These are phyloP conservation scores for Nyctereutes procyonoides DNA, from an alignment of 2,113 vertebrate genomes.

Conservation along the genomic window DNA sequence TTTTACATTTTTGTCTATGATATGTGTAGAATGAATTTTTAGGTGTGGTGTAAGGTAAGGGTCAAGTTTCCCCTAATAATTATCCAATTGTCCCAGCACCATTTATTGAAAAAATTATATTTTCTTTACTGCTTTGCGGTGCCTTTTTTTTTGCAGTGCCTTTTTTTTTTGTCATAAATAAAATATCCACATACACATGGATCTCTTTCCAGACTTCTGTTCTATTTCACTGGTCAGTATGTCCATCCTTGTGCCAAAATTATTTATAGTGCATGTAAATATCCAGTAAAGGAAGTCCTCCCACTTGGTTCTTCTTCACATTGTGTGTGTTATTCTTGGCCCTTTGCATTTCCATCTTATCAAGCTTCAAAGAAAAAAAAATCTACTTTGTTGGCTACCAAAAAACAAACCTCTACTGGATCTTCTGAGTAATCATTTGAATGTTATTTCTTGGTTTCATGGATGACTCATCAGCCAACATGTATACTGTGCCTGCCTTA, in stretches of 20 bases:
- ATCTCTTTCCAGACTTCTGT: conserved; percentile 35
- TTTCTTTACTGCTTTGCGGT: not conserved
- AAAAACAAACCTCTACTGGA: not conserved
- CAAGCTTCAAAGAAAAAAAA: conserved; percentile 15
- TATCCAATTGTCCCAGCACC: not conserved
- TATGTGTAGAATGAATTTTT: not conserved
- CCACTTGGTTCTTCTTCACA: conserved; percentile 15
- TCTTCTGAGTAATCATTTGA: conserved; percentile 37
- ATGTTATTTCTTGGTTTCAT: conserved; percentile 16
- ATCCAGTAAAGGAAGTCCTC: not conserved
- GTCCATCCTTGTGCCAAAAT: conserved; percentile 9
- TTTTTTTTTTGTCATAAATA: conserved; percentile 27
- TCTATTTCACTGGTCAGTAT: not conserved
- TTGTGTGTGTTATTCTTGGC: conserved; percentile 14
- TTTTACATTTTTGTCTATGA: not conserved
- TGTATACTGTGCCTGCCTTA: not conserved
- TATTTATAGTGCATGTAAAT: conserved; percentile 41
- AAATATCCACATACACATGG: not conserved
- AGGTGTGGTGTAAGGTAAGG: not conserved
- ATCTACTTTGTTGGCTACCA: not conserved
- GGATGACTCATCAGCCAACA: not conserved
- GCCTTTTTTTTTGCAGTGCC: not conserved
- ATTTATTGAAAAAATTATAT: conserved; percentile 10
- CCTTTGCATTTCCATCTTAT: not conserved
- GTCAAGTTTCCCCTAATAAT: not conserved